Evolutionary conservation across 2,797 vertebrate species (phyloP).

Genomic region (Chaunax sp.): DNA sequence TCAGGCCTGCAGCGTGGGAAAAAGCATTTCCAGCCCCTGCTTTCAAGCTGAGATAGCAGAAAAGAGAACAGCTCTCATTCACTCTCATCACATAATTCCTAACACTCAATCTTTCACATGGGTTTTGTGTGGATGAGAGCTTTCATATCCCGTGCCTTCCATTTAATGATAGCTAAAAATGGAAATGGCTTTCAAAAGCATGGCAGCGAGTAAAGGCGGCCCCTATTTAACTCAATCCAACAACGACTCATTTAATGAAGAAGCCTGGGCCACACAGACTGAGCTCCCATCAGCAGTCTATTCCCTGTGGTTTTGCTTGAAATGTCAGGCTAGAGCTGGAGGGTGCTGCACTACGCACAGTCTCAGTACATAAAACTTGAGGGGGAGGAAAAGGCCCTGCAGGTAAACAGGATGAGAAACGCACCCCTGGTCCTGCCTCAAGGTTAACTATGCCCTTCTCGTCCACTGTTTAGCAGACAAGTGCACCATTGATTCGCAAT

Average conservation of each 20-base stretch:
- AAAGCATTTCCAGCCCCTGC: constrained; percentile 57
- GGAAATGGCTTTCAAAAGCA: constrained; percentile 70
- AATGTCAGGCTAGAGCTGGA: constrained; percentile 74
- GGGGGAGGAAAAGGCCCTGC: constrained; percentile 52
- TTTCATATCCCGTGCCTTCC: constrained; percentile 56
- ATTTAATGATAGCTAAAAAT: constrained; percentile 78
- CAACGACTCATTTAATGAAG: constrained; percentile 68
- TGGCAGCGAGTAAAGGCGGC: constrained; percentile 63
- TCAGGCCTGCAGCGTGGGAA: constrained; percentile 75
- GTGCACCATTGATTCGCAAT: constrained; percentile 83
- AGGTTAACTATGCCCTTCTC: constrained; percentile 79
- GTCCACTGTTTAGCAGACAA: constrained; percentile 84
- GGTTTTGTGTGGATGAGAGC: constrained; percentile 51
- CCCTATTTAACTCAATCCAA: constrained; percentile 71
- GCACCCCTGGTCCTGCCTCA: constrained; percentile 71
- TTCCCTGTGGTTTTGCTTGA: constrained; percentile 66
- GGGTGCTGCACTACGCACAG: constrained; percentile 64
- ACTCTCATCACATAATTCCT: constrained; percentile 66
- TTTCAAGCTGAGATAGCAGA: constrained; percentile 65
- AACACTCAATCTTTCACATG: constrained; percentile 56
- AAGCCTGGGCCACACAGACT: constrained; percentile 66
- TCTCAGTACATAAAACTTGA: constrained; percentile 67
- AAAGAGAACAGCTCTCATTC: constrained; percentile 61
- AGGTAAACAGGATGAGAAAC: constrained; percentile 76
- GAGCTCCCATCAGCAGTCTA: constrained; percentile 62